Evolutionary conservation across 2,797 vertebrate genomes (phyloP), one percentile per base, ranked within the genome.

Genomic region (Alauda arvensis): DNA sequence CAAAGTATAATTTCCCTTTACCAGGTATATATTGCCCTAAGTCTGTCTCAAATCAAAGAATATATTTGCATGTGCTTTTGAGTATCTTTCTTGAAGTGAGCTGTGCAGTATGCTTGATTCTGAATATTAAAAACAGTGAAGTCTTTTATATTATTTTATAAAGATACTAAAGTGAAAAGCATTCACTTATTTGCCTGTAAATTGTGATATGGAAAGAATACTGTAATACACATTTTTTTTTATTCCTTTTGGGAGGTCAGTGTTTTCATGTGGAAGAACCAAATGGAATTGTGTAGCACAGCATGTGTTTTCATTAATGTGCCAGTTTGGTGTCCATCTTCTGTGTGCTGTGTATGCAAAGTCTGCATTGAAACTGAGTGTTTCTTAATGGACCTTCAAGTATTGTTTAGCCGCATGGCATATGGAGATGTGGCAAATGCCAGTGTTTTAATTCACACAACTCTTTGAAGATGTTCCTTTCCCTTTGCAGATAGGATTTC

Each of bases 171-270:
- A 68, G 24, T 51, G 31, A 68, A 81, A 85, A 86, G 8, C 10
- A 17, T 17, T 88, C 9, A 33, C 18, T 28, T 16, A 17, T n/a
- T 83, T 85, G 14, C 7, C 24, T 61, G 3, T 82, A 59, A 82
- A 51, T n/a, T 82, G 14, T 42, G 14, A 14, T 43, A 25, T 33
- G 29, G 49, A 57, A 51, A 56, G 28, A 76, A 21, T 70, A 52
- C 14, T 62, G 18, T 45, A 59, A 48, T 66, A 25, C 6, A 5
- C 0, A 0, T 2, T 5, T 26, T 69, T 65, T 33, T 9, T 23
- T 25, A 39, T 83, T 60, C 14, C 20, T 63, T 79, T 46, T 61
- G 60, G 18, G 45, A 53, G 4, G 3, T 31, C 18, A 82, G 4
- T 51, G 8, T 70, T 93, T 86, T 19, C 1, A 0, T 52, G 7